Conservation (phyloP, 2,113 vertebrate genomes). For the Oxyura jamaicensis region DNA sequence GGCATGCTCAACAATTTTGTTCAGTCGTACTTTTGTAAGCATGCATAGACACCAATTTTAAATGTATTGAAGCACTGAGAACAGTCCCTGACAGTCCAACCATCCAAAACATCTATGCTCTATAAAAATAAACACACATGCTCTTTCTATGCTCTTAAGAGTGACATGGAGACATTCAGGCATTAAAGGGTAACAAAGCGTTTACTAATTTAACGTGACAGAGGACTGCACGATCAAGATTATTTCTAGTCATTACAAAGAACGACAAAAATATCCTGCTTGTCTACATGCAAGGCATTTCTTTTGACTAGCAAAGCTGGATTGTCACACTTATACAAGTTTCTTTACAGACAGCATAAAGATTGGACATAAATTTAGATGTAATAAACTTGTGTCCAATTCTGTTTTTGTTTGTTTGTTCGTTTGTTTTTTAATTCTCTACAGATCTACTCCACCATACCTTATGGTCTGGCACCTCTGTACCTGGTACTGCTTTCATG, state of each 20-base stretch:
- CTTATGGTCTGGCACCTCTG: constrained; percentile 91
- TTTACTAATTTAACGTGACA: background rate
- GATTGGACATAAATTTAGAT: background rate
- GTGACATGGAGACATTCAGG: background rate
- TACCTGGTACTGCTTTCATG: constrained; percentile 94
- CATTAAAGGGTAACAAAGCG: background rate
- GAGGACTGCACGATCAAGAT: too few relatives aligned
- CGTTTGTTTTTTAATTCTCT: background rate
- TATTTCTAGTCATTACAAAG: background rate
- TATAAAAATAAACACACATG: background rate
- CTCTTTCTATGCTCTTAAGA: background rate
- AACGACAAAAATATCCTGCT: background rate
- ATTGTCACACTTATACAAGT: background rate
- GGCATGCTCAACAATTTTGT: background rate
- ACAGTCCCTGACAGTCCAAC: background rate
- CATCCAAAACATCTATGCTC: accelerated
- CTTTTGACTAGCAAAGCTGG: background rate
- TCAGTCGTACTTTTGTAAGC: background rate
- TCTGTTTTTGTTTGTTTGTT: background rate
- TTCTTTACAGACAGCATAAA: background rate
- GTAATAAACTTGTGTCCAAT: background rate
- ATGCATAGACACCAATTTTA: background rate
- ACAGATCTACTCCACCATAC: constrained; percentile 44
- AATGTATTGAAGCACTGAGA: background rate
- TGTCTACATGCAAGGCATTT: background rate